These are phyloP conservation scores for Typhlichthys subterraneus DNA, from an alignment of 2,797 vertebrate species.

Conservation along the genomic window DNA sequence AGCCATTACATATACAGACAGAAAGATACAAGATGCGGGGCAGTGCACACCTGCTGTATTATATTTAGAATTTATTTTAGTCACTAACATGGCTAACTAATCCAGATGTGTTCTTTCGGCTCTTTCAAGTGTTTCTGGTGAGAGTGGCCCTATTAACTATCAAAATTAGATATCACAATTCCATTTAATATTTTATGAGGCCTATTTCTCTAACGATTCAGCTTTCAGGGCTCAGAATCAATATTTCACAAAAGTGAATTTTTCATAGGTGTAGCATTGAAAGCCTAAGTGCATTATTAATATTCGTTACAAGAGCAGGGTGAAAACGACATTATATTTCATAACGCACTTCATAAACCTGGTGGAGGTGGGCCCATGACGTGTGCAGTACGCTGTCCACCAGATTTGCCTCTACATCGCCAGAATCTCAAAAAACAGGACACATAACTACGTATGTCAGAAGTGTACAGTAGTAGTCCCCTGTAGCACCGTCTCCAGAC, in stretches of 20 bases:
- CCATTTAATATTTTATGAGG: slow-evolving; percentile 73
- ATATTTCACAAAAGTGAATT: slow-evolving; percentile 73
- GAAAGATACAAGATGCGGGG: slow-evolving; percentile 23
- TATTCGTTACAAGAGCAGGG: slow-evolving; percentile 55
- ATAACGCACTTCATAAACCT: slow-evolving; percentile 52
- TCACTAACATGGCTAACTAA: slow-evolving; percentile 10
- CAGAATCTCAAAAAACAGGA: slow-evolving; percentile 20
- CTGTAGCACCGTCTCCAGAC: slow-evolving; percentile 35
- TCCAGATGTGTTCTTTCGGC: slow-evolving; percentile 24
- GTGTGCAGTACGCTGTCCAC: slow-evolving; percentile 44
- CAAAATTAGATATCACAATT: slow-evolving; percentile 69
- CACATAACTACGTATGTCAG: slow-evolving; percentile 39
- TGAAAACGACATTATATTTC: slow-evolving; percentile 63
- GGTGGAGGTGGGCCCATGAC: slow-evolving; percentile 54
- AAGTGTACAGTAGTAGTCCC: slow-evolving; percentile 23
- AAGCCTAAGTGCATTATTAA: slow-evolving; percentile 77
- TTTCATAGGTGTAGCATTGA: slow-evolving; percentile 72
- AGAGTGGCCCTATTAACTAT: slow-evolving; percentile 63
- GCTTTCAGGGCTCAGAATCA: slow-evolving; percentile 72
- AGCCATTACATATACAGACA: background rate
- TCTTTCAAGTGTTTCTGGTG: slow-evolving; percentile 33
- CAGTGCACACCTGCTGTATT: slow-evolving; percentile 14
- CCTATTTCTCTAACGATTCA: slow-evolving; percentile 74
- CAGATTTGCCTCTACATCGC: slow-evolving; percentile 17
- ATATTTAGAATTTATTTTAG: slow-evolving; percentile 7